These are phyloP conservation scores for Choristoneura fumiferana DNA, from an alignment of 1,140 invertebrate species.

Conservation along the genomic window DNA sequence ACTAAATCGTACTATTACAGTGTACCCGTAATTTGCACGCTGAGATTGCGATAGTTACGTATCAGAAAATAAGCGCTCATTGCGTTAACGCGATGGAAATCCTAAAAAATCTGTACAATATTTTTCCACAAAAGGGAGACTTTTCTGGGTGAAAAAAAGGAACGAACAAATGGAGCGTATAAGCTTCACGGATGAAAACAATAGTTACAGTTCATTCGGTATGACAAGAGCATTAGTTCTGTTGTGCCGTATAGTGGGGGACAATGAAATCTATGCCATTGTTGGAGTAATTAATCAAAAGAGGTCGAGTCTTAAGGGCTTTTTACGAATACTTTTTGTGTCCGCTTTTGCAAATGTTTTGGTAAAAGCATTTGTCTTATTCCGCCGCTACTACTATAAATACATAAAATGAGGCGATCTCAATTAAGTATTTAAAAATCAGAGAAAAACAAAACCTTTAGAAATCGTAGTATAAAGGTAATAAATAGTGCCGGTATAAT, in stretches of 20 bases:
- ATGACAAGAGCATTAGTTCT: slow-evolving; percentile 37
- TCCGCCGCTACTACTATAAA: too few relatives aligned
- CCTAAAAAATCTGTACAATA: slow-evolving; percentile 13
- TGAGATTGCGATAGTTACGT: too few relatives aligned
- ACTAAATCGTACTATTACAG: too few relatives aligned
- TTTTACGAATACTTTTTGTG: neutral
- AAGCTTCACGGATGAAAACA: slow-evolving; percentile 29
- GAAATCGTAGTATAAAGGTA: too few relatives aligned
- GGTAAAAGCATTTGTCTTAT: too few relatives aligned
- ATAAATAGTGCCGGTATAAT: too few relatives aligned
- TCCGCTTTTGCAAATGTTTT: too few relatives aligned
- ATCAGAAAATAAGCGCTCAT: neutral
- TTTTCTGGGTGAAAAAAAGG: slow-evolving; percentile 1
- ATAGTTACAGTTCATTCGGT: slow-evolving; percentile 43
- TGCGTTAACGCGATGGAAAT: neutral
- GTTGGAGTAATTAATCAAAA: slow-evolving; percentile 28
- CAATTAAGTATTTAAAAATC: too few relatives aligned
- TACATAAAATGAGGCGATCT: too few relatives aligned
- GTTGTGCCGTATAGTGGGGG: slow-evolving; percentile 22
- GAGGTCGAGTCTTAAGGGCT: slow-evolving; percentile 25
- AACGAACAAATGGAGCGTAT: slow-evolving; percentile 20
- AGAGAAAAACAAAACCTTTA: too few relatives aligned
- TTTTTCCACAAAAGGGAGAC: neutral
- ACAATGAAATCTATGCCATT: slow-evolving; percentile 20
- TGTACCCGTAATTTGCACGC: too few relatives aligned